A percentile compares a stretch with the other conserved stretches of the same genome.
These are phyloP conservation scores for Lepidocyrtoides sp. DNA, from an alignment of 2,888 invertebrate species.

Conservation along the genomic window DNA sequence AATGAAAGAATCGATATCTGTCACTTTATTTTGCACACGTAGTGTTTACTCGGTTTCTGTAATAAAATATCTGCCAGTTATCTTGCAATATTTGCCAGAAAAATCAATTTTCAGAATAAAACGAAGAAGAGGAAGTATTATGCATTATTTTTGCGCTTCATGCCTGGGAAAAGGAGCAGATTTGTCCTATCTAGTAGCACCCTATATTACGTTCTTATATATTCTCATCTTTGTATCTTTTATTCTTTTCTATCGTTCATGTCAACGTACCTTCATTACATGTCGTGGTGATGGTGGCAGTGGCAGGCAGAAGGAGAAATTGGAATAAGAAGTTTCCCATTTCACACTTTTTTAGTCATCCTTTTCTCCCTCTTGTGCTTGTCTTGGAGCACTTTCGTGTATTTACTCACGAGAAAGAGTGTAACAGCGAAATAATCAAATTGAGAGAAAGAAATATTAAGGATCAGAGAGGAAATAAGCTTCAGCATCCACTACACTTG, in stretches of 20 bases:
- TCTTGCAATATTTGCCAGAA: conserved; percentile 67
- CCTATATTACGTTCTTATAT: neutral
- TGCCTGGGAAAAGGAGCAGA: conserved; percentile 46
- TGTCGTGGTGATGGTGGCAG: too few species aligned
- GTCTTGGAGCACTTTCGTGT: neutral
- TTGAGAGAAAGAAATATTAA: neutral
- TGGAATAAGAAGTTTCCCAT: conserved; percentile 18
- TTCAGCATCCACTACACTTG: neutral
- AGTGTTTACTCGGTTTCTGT: conserved; percentile 63
- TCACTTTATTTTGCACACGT: conserved; percentile 70
- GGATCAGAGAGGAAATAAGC: conserved; percentile 9
- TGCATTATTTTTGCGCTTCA: neutral
- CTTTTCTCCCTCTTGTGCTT: neutral
- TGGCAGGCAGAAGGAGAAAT: neutral
- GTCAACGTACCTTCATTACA: neutral
- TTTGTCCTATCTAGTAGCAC: conserved; percentile 37
- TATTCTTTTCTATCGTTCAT: conserved; percentile 23
- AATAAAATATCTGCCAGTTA: conserved; percentile 72
- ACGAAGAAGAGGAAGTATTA: conserved; percentile 19
- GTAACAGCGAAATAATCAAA: conserved; percentile 31
- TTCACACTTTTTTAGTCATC: conserved; percentile 17
- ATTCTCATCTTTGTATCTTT: conserved; percentile 9
- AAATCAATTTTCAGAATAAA: conserved; percentile 58
- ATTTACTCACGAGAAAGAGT: conserved; percentile 16
- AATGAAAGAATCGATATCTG: conserved; percentile 54